Evolutionary conservation across 2,888 invertebrate species (phyloP).

Genomic region (Conistra vaccinii): DNA sequence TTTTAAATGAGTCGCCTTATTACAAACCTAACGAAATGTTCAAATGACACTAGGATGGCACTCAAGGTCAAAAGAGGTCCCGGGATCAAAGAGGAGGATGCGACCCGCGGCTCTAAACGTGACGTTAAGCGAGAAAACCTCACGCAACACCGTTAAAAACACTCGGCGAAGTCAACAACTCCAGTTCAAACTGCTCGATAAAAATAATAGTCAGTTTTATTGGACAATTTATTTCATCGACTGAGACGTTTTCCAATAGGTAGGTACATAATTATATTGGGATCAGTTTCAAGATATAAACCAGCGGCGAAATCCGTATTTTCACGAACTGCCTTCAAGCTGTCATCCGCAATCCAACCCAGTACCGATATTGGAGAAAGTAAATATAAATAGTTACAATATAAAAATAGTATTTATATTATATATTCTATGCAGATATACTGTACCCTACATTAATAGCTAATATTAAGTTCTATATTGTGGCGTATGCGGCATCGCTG

Average conservation of each 20-base stretch:
- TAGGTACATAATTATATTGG: not conserved
- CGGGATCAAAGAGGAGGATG: not conserved
- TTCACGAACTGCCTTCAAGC: constrained; percentile 7
- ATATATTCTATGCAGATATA: not conserved
- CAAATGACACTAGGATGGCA: constrained; percentile 6
- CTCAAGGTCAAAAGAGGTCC: constrained; percentile 13
- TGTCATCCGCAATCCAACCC: constrained; percentile 20
- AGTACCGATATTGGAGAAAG: constrained; percentile 14
- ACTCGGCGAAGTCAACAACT: not conserved
- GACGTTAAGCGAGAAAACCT: constrained; percentile 4
- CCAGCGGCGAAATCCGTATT: constrained; percentile 3
- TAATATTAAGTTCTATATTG: constrained; percentile 9
- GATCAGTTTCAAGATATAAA: not conserved
- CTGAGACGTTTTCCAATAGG: not conserved
- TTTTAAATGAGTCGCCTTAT: not conserved
- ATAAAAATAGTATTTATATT: too few relatives aligned
- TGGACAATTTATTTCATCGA: constrained; percentile 13
- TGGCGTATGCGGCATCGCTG: not conserved
- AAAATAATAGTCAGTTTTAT: not conserved
- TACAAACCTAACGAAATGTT: not conserved
- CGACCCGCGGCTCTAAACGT: not conserved
- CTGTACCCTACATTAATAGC: not conserved
- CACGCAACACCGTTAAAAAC: constrained; percentile 19
- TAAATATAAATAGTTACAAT: not conserved
- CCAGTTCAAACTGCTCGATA: not conserved